Conservation (phyloP, 2,888 invertebrate genomes). For the Neria commutata region DNA sequence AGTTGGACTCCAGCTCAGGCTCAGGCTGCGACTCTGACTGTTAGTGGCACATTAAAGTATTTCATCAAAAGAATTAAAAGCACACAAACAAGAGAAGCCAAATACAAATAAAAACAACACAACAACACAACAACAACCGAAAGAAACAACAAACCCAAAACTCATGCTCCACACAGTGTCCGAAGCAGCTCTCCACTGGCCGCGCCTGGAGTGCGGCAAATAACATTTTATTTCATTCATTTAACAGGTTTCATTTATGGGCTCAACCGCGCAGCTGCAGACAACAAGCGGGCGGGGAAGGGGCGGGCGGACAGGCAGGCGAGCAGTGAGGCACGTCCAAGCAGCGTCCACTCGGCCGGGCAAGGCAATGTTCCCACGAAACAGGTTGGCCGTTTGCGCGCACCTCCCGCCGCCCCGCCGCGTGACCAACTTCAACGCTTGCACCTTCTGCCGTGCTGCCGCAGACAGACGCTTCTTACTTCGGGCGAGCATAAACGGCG, state of each 20-base stretch:
- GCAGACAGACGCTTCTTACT: background rate
- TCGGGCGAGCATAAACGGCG: constrained; percentile 43
- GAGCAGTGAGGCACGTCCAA: constrained; percentile 52
- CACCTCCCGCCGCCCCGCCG: constrained; percentile 46
- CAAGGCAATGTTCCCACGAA: constrained; percentile 62
- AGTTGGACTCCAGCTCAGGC: no score
- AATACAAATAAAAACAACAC: background rate
- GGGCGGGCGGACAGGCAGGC: constrained; percentile 45
- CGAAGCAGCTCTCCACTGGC: background rate
- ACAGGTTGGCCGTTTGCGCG: constrained; percentile 60
- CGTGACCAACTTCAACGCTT: constrained; percentile 6
- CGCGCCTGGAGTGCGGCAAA: constrained; percentile 45
- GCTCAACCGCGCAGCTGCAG: constrained; percentile 29
- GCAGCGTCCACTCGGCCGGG: constrained; percentile 42
- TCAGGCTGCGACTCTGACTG: no score
- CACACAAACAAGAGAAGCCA: background rate
- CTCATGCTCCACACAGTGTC: background rate
- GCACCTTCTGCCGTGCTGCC: background rate
- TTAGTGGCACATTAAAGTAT: background rate
- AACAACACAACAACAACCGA: no score
- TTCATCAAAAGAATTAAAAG: constrained; percentile 6
- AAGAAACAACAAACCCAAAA: background rate
- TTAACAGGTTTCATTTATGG: constrained; percentile 62
- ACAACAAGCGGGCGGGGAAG: constrained; percentile 38
- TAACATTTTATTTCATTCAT: constrained; percentile 63